Percentiles rank a stretch among this genome's conserved stretches.
Conservation (phyloP, 2,888 invertebrate species). For the Fabriciana adippe region DNA sequence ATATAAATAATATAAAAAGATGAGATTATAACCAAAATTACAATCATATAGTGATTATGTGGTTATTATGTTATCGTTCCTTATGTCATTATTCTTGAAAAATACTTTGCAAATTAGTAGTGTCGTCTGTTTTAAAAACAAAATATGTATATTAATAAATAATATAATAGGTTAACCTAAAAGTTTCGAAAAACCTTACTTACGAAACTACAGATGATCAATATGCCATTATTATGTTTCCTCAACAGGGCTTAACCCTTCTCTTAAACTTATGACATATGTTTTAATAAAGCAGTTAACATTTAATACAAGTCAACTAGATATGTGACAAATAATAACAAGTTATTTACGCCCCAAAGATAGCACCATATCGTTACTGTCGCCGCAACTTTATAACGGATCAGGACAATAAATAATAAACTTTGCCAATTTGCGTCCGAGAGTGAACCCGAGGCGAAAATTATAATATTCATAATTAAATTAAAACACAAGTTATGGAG, state of each 20-base stretch:
- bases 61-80: too few species aligned
- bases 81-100: too few species aligned
- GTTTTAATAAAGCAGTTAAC: slow-evolving; percentile 6
- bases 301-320: slow-evolving; percentile 11
- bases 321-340: slow-evolving; percentile 29
- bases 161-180: too few species aligned
- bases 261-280: not conserved
- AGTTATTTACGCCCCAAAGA: slow-evolving; percentile 33
- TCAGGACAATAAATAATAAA: slow-evolving; percentile 71
- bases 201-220: too few species aligned
- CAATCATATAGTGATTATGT: too few species aligned
- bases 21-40: too few species aligned
- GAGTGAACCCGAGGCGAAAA: slow-evolving; percentile 55
- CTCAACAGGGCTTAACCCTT: not conserved
- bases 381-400: slow-evolving; percentile 61
- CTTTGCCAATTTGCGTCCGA: slow-evolving; percentile 68
- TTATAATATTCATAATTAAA: slow-evolving; percentile 74
- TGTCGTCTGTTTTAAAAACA: too few species aligned
- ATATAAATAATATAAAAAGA: too few species aligned
- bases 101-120: too few species aligned
- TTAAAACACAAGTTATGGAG: slow-evolving; percentile 73
- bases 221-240: too few species aligned
- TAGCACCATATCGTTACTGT: slow-evolving; percentile 45
- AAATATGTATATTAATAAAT: too few species aligned
- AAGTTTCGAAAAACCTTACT: too few species aligned